Evolutionary conservation across 2,797 vertebrate genomes (phyloP).

Genomic region (Chloroceryle amazona): DNA sequence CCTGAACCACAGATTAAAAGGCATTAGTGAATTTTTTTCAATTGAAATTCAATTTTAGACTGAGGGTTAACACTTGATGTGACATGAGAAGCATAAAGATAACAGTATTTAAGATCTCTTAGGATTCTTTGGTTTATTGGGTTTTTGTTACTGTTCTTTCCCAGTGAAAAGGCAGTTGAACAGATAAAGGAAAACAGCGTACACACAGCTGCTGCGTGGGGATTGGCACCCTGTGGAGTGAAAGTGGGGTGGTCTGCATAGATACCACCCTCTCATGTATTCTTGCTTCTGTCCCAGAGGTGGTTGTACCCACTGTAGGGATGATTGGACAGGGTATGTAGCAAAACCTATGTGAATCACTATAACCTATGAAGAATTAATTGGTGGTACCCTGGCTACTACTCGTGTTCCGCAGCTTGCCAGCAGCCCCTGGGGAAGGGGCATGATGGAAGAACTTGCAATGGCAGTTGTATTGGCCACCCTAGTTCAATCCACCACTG

Average conservation of each 20-base stretch:
- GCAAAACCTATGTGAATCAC: not conserved
- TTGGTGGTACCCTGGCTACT: rapidly evolving
- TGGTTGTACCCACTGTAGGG: not conserved
- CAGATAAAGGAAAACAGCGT: not conserved
- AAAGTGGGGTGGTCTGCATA: too few relatives aligned
- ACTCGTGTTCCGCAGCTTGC: not conserved
- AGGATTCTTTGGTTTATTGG: rapidly evolving
- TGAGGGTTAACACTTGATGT: not conserved
- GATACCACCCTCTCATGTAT: rapidly evolving
- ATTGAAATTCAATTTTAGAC: not conserved
- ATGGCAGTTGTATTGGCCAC: not conserved
- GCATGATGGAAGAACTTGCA: not conserved
- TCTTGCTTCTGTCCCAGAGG: not conserved
- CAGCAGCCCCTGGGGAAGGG: not conserved
- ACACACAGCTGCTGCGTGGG: rapidly evolving
- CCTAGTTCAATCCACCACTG: not conserved
- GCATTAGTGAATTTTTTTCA: not conserved
- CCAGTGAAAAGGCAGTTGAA: not conserved
- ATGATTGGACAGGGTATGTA: not conserved
- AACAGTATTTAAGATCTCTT: not conserved
- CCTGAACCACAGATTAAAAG: not conserved
- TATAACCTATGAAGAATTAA: not conserved
- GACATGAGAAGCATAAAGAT: not conserved
- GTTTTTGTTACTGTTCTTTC: not conserved
- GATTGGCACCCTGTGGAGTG: rapidly evolving